Conservation (phyloP, 2,888 invertebrate species). For the Agrochola litura region DNA sequence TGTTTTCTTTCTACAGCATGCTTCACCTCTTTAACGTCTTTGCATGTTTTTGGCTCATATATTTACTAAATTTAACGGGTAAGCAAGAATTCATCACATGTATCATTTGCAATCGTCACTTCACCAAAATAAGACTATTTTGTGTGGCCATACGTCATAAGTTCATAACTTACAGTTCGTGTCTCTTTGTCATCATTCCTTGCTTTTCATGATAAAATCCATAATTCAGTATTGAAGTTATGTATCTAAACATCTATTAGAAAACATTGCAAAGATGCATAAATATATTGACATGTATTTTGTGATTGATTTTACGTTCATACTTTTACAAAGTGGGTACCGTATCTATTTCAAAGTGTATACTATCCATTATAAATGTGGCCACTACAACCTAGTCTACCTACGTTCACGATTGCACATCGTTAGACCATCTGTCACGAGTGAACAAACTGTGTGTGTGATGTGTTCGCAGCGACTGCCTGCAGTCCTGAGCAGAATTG, state of each 20-base stretch:
- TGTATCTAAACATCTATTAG: slow-evolving; percentile 60
- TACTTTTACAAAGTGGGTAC: slow-evolving; percentile 43
- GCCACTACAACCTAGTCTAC: slow-evolving; percentile 88
- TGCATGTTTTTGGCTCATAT: slow-evolving; percentile 77
- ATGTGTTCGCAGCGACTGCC: slow-evolving; percentile 97
- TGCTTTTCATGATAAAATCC: slow-evolving; percentile 65
- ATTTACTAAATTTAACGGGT: slow-evolving; percentile 68
- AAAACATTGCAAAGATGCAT: slow-evolving; percentile 89
- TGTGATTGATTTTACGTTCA: slow-evolving; percentile 41
- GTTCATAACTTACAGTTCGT: slow-evolving; percentile 52
- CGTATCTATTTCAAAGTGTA: slow-evolving; percentile 55
- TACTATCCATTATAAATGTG: slow-evolving; percentile 67
- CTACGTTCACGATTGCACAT: slow-evolving; percentile 87
- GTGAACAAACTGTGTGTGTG: slow-evolving; percentile 91
- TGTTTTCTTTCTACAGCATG: slow-evolving; percentile 78
- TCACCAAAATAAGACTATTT: slow-evolving; percentile 83
- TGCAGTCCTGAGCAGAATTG: slow-evolving; percentile 98
- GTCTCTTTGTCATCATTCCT: slow-evolving; percentile 53
- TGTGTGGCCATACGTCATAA: slow-evolving; percentile 84
- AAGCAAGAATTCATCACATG: slow-evolving; percentile 76
- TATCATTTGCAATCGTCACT: slow-evolving; percentile 74
- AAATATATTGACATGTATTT: slow-evolving; percentile 37
- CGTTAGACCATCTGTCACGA: slow-evolving; percentile 88
- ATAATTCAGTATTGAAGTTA: slow-evolving; percentile 58
- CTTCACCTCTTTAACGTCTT: slow-evolving; percentile 71